phyloP scores from a whole-genome alignment of 2,888 invertebrate species.

The Xylophagus ater region DNA sequence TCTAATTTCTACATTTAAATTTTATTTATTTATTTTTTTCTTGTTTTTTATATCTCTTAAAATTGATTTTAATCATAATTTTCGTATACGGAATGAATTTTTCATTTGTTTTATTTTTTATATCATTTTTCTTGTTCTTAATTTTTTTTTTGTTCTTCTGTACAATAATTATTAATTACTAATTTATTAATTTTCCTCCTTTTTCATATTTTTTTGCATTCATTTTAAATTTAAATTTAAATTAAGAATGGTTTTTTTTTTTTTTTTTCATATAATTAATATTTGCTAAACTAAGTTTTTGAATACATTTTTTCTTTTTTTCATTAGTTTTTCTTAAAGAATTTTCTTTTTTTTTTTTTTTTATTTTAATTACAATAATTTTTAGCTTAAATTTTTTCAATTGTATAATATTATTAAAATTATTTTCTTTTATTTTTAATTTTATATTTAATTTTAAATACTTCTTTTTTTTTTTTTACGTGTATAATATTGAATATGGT shows the following conservation, averaged over 20 bases:
- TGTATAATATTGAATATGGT: no score
- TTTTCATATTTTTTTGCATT: constrained; percentile 7
- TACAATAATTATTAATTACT: no score
- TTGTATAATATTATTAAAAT: no score
- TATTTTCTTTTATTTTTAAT: no score
- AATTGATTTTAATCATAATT: constrained; percentile 5
- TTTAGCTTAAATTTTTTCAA: no score
- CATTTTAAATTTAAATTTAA: constrained; percentile 11
- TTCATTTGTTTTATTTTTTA: constrained; percentile 4
- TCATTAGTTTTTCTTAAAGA: constrained; percentile 3
- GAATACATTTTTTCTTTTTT: constrained; percentile 7
- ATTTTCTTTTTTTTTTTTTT: constrained; percentile 1
- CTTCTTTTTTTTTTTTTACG: no score
- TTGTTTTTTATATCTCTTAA: constrained; percentile 10
- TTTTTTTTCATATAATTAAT: constrained; percentile 5
- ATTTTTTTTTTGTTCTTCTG: no score
- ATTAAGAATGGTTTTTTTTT: constrained; percentile 7
- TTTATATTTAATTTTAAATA: no score
- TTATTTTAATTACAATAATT: no score
- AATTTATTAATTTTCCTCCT: constrained; percentile 4
- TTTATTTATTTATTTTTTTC: constrained; percentile 33
- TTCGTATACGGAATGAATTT: constrained; percentile 18
- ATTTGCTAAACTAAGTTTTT: constrained; percentile 9
- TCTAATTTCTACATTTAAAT: constrained; percentile 27
- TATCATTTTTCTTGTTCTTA: constrained; percentile 3